phyloP scores from a whole-genome alignment of 2,113 vertebrate genomes.

The Mungos mungo region DNA sequence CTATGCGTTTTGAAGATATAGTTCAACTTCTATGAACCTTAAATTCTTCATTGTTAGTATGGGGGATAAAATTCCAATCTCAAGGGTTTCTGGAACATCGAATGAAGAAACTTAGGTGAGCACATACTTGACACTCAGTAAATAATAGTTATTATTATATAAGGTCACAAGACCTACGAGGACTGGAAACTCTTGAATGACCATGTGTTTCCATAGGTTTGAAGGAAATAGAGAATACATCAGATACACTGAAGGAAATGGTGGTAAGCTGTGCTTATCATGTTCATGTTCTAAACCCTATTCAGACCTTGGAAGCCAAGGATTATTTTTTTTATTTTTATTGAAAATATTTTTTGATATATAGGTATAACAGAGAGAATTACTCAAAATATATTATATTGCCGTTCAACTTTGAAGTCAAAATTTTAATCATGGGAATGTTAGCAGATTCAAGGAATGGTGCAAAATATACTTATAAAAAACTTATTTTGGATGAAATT shows the following conservation, averaged over 20 bases:
- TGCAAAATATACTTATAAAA: constrained; percentile 35
- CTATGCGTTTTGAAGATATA: not conserved
- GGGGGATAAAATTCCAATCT: not conserved
- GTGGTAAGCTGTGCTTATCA: not conserved
- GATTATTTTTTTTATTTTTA: constrained; percentile 39
- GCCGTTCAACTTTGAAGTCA: not conserved
- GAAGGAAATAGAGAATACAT: not conserved
- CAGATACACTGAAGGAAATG: not conserved
- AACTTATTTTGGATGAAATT: not conserved
- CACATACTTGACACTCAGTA: not conserved
- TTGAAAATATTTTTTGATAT: constrained; percentile 39
- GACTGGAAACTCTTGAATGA: not conserved
- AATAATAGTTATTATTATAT: not conserved
- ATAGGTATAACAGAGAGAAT: not conserved
- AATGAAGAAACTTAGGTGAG: not conserved
- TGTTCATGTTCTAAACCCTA: not conserved
- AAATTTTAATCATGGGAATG: constrained; percentile 46
- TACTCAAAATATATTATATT: not conserved
- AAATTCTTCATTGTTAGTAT: not conserved
- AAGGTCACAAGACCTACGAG: not conserved
- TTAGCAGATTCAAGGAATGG: not conserved
- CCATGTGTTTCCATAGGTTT: not conserved
- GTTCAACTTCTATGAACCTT: not conserved
- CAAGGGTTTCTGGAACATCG: not conserved
- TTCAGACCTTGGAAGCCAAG: not conserved